phyloP scores from a whole-genome alignment of 2,113 vertebrate species.

The Tautogolabrus adspersus region DNA sequence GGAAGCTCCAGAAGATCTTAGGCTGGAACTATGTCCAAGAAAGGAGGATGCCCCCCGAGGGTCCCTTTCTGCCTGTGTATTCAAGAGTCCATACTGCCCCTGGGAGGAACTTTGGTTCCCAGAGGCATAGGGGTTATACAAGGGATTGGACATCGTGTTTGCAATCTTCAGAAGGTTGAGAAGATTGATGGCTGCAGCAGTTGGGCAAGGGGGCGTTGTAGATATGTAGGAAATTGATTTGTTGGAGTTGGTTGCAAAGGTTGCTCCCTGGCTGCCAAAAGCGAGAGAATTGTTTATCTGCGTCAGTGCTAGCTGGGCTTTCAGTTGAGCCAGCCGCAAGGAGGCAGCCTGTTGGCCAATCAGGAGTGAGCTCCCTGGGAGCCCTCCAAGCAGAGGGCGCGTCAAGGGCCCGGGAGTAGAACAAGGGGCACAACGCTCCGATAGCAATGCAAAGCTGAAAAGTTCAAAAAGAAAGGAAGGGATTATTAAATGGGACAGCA shows the following conservation, averaged over 20 bases:
- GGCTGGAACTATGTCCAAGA: slow-evolving; percentile 56
- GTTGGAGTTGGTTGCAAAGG: slow-evolving; percentile 43
- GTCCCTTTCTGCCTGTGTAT: slow-evolving; percentile 82
- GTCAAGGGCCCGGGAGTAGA: slow-evolving; percentile 86
- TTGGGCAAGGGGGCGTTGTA: slow-evolving; percentile 46
- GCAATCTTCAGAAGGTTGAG: slow-evolving; percentile 87
- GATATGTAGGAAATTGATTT: not conserved
- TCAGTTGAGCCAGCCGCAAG: slow-evolving; percentile 89
- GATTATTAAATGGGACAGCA: slow-evolving; percentile 77
- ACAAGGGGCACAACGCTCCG: slow-evolving; percentile 65
- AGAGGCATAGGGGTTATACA: slow-evolving; percentile 88
- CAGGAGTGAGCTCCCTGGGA: slow-evolving; percentile 84
- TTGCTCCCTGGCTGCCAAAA: slow-evolving; percentile 59
- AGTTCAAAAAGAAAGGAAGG: slow-evolving; percentile 54
- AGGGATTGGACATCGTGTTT: slow-evolving; percentile 90
- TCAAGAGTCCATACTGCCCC: slow-evolving; percentile 50
- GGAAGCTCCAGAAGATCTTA: slow-evolving; percentile 19
- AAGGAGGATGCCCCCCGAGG: slow-evolving; percentile 60
- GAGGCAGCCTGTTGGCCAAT: slow-evolving; percentile 89
- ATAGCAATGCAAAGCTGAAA: slow-evolving; percentile 24
- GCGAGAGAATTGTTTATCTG: slow-evolving; percentile 79
- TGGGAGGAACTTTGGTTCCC: slow-evolving; percentile 79
- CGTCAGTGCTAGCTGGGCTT: slow-evolving; percentile 89
- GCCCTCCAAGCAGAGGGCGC: slow-evolving; percentile 48
- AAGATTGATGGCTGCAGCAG: slow-evolving; percentile 83